Conservation (phyloP, 1,140 invertebrate genomes). For the Danaus plexippus region DNA sequence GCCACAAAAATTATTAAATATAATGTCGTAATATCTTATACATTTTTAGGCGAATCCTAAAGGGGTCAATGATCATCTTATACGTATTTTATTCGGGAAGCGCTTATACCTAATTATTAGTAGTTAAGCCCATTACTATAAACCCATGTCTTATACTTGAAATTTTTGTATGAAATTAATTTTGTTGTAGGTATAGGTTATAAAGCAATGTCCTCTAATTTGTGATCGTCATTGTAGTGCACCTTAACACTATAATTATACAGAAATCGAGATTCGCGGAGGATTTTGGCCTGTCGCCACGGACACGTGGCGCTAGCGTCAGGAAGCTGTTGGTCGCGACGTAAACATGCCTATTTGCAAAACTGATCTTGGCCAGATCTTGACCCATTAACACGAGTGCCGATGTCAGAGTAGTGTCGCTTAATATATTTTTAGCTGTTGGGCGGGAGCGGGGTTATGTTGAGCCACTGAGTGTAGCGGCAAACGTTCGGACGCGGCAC, state of each 20-base stretch:
- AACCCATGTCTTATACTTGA: too few species aligned
- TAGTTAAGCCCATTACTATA: too few species aligned
- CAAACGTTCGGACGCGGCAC: slow-evolving; percentile 22
- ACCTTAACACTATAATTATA: too few species aligned
- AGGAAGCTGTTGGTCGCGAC: slow-evolving; percentile 40
- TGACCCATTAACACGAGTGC: slow-evolving; percentile 64
- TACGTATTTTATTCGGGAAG: too few species aligned
- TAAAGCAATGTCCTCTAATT: too few species aligned
- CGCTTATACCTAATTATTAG: too few species aligned
- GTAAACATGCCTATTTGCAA: slow-evolving; percentile 61
- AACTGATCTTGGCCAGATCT: slow-evolving; percentile 69
- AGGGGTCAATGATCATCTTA: too few species aligned
- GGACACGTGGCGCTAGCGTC: slow-evolving; percentile 38
- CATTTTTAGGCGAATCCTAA: too few species aligned
- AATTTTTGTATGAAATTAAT: too few species aligned
- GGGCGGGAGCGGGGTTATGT: slow-evolving; percentile 36
- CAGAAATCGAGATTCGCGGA: not conserved
- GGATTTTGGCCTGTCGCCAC: slow-evolving; percentile 41
- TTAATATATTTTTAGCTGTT: slow-evolving; percentile 55
- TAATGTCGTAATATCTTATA: too few species aligned
- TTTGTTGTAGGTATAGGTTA: too few species aligned
- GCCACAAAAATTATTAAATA: slow-evolving; percentile 1
- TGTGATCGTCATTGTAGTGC: too few species aligned
- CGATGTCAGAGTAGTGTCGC: slow-evolving; percentile 61
- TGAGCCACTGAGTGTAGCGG: slow-evolving; percentile 24